Conservation (phyloP, 2,888 invertebrate species). For the Empis livida region DNA sequence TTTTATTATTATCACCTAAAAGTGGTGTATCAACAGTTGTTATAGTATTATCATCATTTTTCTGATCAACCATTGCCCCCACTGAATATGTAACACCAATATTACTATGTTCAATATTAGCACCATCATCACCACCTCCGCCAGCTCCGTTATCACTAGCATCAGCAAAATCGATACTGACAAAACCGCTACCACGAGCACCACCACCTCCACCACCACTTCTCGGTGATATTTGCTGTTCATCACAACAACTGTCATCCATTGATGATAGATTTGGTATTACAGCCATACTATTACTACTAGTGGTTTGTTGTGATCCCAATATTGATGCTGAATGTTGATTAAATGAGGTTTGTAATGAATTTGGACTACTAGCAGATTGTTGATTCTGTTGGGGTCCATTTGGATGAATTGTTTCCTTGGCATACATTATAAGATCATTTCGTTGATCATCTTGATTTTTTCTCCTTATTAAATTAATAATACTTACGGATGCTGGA, state of each 20-base stretch:
- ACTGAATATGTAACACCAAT: not conserved
- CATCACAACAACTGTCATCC: too few relatives aligned
- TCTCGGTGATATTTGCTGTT: not conserved
- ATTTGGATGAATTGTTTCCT: conserved; percentile 9
- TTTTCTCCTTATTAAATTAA: conserved; percentile 5
- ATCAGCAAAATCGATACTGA: not conserved
- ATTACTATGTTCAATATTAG: not conserved
- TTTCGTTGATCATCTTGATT: conserved; percentile 3
- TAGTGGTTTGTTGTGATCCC: conserved; percentile 1
- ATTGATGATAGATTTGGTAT: not conserved
- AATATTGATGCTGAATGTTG: conserved; percentile 3
- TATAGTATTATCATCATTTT: not conserved
- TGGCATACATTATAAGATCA: conserved; percentile 6
- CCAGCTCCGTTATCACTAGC: not conserved
- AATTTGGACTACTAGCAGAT: conserved; percentile 6
- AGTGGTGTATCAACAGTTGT: not conserved
- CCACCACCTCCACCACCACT: not conserved
- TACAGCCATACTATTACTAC: conserved; percentile 1
- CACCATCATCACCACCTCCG: not conserved
- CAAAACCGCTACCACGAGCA: not conserved
- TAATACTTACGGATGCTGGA: conserved; percentile 11
- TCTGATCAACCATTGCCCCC: not conserved
- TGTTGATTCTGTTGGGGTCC: conserved; percentile 8
- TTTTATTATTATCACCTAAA: not conserved
- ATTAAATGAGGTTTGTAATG: conserved; percentile 6